Evolutionary conservation across 2,888 invertebrate species (phyloP).

Genomic region (Tiliacea citrago): DNA sequence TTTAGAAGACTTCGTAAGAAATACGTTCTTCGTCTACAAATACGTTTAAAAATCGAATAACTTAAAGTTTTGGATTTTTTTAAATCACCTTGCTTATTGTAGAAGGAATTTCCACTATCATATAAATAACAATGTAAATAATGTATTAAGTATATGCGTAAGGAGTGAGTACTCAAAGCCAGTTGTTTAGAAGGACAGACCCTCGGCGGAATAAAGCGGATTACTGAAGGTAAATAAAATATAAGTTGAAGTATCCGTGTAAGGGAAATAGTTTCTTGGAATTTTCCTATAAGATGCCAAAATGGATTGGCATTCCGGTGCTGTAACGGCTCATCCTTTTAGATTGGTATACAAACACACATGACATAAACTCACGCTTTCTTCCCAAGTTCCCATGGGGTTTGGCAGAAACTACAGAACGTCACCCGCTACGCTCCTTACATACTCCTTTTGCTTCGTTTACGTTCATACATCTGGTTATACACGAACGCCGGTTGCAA

Average conservation of each 20-base stretch:
- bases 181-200: conserved; percentile 26
- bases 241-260: conserved; percentile 36
- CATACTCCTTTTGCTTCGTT: too few relatives aligned
- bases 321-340: conserved; percentile 1
- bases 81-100: neutral
- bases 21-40: too few relatives aligned
- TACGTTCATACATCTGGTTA: too few relatives aligned
- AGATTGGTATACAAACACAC: neutral
- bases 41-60: too few relatives aligned
- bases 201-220: conserved; percentile 40
- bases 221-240: conserved; percentile 54
- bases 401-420: too few relatives aligned
- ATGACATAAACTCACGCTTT: too few relatives aligned
- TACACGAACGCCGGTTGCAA: too few relatives aligned
- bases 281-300: conserved; percentile 15
- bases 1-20: too few relatives aligned
- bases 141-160: neutral
- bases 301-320: conserved; percentile 13
- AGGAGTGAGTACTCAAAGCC: conserved; percentile 14
- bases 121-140: neutral
- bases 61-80: too few relatives aligned
- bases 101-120: neutral
- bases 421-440: too few relatives aligned
- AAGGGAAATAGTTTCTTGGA: conserved; percentile 29
- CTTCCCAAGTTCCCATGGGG: too few relatives aligned